Base-by-base conservation (phyloP, 2,888 invertebrate genomes). In the Netelia fuscicornis region DNA sequence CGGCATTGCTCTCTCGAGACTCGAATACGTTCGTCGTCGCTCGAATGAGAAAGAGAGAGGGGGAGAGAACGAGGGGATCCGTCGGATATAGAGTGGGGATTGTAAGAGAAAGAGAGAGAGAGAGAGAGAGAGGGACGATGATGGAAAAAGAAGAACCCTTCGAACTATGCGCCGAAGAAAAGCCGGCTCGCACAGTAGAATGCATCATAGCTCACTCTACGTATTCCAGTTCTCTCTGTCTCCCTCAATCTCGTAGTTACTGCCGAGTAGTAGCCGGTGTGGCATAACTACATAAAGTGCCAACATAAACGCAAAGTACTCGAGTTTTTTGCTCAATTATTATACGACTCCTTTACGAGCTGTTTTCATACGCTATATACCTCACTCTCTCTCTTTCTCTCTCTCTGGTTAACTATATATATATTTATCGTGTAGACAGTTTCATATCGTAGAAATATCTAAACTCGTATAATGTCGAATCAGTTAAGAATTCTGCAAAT, bases 291-390 rank as follows among this genome's bases (percentile, higher is more conserved):
- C 83, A 80, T 71, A 76, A 85, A 85, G 79, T 85, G 85, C 85
- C 82, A 85, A 85, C 85, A 82, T 82, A 85, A 85, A 82, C 85
- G 85, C 85, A 79, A 82, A 82, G 85, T 82, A 82, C 71, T 79
- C 64, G 82, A 65, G 75, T 85, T 85, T 85, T 84, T 85, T 79
- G 65, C 75, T 52, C 82, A 85, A 85, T 85, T 82, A 85, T 85
- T 79, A 62, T 71, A 79, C 71, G 82, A 79, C 82, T 82, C 52
- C 65, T 85, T 85, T 85, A 85, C 79, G 81, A 82, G 72, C 85
- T 56, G 58, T 78, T 81, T 80, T 80, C 79, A 72, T 52, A 62
- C 54, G n/a, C 62, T 67, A 65, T 37, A 25, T 23, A 56, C n/a
- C 52, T n/a, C 52, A 3, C 1, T 10, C 52, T 52, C 52, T 11